Evolutionary conservation across 2,888 invertebrate genomes (phyloP).

Genomic region (Smittia aterrima): DNA sequence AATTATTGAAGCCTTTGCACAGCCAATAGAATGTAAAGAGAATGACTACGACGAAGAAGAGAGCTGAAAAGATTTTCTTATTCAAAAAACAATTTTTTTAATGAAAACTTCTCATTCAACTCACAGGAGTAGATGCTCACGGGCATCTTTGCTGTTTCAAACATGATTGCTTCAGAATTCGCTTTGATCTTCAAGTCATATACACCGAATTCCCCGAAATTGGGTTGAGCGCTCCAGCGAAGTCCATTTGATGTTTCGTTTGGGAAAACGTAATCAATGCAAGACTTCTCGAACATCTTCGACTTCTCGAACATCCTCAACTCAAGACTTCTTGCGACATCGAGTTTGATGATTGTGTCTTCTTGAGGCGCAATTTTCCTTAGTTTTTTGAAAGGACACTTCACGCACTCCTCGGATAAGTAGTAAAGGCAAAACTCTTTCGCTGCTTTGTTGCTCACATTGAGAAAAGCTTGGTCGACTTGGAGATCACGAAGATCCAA

Average conservation of each 20-base stretch:
- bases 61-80: constrained; percentile 54
- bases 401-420: constrained; percentile 68
- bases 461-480: constrained; percentile 67
- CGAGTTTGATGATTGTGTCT: constrained; percentile 54
- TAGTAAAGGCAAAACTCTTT: constrained; percentile 60
- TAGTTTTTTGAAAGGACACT: constrained; percentile 66
- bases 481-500: constrained; percentile 60
- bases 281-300: no score
- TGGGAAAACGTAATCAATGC: constrained; percentile 12
- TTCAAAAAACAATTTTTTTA: no score
- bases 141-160: constrained; percentile 61
- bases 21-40: constrained; percentile 47
- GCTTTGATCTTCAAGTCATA: constrained; percentile 61
- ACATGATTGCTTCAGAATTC: constrained; percentile 57
- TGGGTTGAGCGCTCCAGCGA: constrained; percentile 49
- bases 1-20: constrained; percentile 45
- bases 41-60: constrained; percentile 52
- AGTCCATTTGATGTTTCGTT: neutral
- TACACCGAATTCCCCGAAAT: constrained; percentile 70
- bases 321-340: constrained; percentile 57
- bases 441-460: constrained; percentile 48
- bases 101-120: constrained; percentile 49
- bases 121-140: constrained; percentile 71
- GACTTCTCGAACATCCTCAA: constrained; percentile 58
- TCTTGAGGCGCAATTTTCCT: constrained; percentile 51